Conservation (phyloP, 2,888 invertebrate species). For the Holacanthella duospinosa region DNA sequence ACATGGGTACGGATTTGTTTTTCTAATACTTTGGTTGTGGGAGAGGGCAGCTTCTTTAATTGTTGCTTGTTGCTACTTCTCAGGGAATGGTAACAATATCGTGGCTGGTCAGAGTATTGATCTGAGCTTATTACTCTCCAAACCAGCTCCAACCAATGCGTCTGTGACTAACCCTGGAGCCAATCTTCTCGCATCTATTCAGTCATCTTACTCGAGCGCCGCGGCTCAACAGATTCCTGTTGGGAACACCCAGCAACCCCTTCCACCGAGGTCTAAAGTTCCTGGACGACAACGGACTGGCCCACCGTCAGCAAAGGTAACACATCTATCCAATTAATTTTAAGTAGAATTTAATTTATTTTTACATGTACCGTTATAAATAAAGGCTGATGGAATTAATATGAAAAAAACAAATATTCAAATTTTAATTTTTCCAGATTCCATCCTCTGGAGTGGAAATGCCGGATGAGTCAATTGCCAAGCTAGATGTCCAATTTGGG, state of each 20-base stretch:
- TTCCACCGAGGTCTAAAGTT: too few species aligned
- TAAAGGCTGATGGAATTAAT: conserved; percentile 11
- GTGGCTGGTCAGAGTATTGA: conserved; percentile 35
- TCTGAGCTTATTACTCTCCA: conserved; percentile 27
- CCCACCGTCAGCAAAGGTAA: background rate
- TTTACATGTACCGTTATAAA: too few species aligned
- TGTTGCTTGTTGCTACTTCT: too few species aligned
- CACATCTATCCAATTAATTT: background rate
- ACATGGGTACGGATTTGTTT: conserved; percentile 10
- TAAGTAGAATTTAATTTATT: conserved; percentile 31
- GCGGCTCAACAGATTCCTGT: conserved; percentile 9
- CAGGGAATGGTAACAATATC: conserved; percentile 10
- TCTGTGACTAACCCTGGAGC: conserved; percentile 21
- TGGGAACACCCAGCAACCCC: conserved; percentile 9
- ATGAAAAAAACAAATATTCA: too few species aligned
- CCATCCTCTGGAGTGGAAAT: conserved; percentile 90
- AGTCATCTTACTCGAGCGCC: conserved; percentile 20
- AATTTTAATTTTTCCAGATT: conserved; percentile 51
- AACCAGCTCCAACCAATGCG: background rate
- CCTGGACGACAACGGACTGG: background rate
- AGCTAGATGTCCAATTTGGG: conserved; percentile 87
- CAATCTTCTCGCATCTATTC: conserved; percentile 33
- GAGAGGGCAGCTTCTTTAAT: background rate
- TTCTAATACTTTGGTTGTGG: background rate
- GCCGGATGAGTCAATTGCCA: conserved; percentile 74